phyloP scores from a whole-genome alignment of 2,797 vertebrate species.

The Zalophus californianus region DNA sequence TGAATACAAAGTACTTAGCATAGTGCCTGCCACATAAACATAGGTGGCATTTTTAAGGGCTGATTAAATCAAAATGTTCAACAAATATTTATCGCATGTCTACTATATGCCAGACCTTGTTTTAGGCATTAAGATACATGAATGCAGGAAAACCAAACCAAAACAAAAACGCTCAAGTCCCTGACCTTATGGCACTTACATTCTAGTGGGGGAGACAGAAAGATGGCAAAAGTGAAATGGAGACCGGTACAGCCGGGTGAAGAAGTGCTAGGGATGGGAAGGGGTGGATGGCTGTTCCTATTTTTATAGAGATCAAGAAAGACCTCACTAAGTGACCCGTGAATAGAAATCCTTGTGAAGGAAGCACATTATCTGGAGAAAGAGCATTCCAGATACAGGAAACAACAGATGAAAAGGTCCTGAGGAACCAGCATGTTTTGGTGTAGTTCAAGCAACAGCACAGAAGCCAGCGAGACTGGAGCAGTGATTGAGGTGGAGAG shows the following conservation, averaged over 20 bases:
- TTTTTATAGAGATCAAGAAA: conserved; percentile 19
- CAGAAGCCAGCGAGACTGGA: neutral
- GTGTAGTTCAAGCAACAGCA: neutral
- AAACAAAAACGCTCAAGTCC: neutral
- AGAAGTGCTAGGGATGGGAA: neutral
- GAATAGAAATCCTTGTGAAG: neutral
- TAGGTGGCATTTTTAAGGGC: neutral
- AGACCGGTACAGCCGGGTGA: neutral
- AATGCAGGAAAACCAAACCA: neutral
- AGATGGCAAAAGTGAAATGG: neutral
- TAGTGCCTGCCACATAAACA: neutral
- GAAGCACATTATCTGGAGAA: neutral
- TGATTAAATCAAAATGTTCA: conserved; percentile 29
- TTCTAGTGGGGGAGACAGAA: neutral
- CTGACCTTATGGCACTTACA: neutral
- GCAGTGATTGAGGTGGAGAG: neutral
- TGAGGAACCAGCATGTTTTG: neutral
- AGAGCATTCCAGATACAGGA: neutral
- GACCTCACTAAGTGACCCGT: neutral
- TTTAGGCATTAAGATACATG: conserved; percentile 20
- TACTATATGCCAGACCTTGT: neutral
- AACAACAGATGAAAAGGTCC: neutral
- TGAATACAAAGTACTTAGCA: conserved; percentile 6
- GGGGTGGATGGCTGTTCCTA: neutral
- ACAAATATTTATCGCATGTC: neutral